Evolutionary conservation across 2,797 vertebrate genomes (phyloP).

Genomic region (Gallinago nigripennis): DNA sequence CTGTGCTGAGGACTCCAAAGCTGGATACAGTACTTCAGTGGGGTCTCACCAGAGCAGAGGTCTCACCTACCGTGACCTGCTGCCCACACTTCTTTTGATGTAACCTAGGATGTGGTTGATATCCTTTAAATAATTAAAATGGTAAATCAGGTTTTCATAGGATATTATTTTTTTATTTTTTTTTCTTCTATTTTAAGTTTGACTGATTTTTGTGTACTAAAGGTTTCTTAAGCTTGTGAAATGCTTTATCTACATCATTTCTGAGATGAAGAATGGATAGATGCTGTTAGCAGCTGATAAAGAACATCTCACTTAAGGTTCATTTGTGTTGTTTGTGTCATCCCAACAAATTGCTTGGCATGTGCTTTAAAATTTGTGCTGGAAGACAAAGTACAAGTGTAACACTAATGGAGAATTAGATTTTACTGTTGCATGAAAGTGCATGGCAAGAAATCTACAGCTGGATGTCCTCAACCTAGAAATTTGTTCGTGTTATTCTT

Average conservation of each 20-base stretch:
- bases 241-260: neutral
- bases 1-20: too few relatives aligned
- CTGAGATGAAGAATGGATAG: neutral
- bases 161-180: neutral
- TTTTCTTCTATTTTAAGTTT: neutral
- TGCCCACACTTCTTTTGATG: too few relatives aligned
- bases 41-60: too few relatives aligned
- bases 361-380: neutral
- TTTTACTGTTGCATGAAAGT: conserved; percentile 17
- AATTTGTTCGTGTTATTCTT: neutral
- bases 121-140: neutral
- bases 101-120: too few relatives aligned
- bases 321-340: neutral
- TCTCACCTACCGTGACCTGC: too few relatives aligned
- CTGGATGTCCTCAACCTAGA: neutral
- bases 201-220: neutral
- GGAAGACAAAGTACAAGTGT: conserved; percentile 1
- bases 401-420: neutral
- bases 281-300: neutral
- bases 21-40: too few relatives aligned
- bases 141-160: neutral
- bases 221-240: neutral
- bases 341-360: conserved; percentile 29
- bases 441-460: conserved; percentile 3
- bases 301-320: neutral